These are phyloP conservation scores for Heteromyza rotundicornis DNA, from an alignment of 2,888 invertebrate genomes.

Conservation along the genomic window DNA sequence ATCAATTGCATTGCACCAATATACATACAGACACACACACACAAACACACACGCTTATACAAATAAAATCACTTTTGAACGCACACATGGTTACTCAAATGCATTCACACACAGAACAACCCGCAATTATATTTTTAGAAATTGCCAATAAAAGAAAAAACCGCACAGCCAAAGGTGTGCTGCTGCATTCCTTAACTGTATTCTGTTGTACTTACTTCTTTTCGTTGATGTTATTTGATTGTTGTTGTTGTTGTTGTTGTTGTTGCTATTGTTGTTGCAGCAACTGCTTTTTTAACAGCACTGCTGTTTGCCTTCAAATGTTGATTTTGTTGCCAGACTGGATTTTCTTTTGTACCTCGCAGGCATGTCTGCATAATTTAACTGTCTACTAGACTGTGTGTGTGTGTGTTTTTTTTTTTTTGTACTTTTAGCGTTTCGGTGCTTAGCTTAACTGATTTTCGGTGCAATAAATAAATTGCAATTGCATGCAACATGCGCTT, in stretches of 20 bases:
- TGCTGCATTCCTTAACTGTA: neutral
- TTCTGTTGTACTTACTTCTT: too few relatives aligned
- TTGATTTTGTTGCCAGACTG: conserved; percentile 2
- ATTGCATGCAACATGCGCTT: conserved; percentile 1
- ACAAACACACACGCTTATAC: neutral
- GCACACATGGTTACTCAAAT: too few relatives aligned
- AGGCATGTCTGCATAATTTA: conserved; percentile 4
- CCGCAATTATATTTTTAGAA: neutral
- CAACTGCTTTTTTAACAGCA: neutral
- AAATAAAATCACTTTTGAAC: too few relatives aligned
- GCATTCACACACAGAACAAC: neutral
- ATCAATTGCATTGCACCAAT: neutral
- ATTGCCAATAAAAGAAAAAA: conserved; percentile 6
- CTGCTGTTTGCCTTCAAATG: neutral
- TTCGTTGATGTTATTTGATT: too few relatives aligned
- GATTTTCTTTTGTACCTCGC: neutral
- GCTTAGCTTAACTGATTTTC: neutral
- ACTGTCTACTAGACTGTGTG: neutral
- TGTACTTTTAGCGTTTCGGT: neutral
- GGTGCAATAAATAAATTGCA: neutral
- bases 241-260: too few relatives aligned
- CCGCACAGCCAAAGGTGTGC: neutral
- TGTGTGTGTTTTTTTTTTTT: too few relatives aligned
- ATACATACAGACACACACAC: neutral
- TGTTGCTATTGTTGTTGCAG: conserved; percentile 1